These are phyloP conservation scores for Bothrops jararaca DNA, from an alignment of 2,113 vertebrate species.

Conservation along the genomic window DNA sequence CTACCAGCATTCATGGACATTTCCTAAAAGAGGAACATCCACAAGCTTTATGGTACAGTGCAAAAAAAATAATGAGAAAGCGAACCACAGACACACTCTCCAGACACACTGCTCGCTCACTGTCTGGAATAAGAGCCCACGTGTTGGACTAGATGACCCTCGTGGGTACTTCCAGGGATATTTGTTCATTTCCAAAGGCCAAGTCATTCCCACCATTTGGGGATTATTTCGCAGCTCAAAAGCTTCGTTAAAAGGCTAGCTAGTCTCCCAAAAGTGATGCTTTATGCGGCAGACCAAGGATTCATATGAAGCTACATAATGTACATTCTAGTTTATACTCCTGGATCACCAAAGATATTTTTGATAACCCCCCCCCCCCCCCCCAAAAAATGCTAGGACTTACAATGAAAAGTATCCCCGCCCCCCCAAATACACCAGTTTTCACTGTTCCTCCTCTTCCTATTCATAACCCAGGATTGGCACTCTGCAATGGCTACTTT, in stretches of 20 bases:
- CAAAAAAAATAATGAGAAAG: background rate
- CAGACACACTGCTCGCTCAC: background rate
- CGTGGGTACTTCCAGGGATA: rapidly evolving
- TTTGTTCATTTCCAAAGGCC: background rate
- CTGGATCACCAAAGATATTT: background rate
- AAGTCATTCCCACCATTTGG: background rate
- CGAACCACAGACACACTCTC: background rate
- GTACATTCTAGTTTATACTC: background rate
- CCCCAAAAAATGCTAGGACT: background rate
- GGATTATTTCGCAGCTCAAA: background rate
- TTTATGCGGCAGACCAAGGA: background rate
- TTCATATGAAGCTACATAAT: background rate
- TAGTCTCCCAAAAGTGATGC: background rate
- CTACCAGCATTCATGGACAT: no score
- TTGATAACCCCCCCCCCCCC: background rate
- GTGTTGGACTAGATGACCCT: background rate
- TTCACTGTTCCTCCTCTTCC: conserved; percentile 17
- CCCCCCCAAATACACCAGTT: background rate
- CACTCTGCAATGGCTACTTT: conserved; percentile 54
- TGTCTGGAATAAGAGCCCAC: background rate
- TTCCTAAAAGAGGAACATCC: background rate
- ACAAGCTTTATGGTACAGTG: no score
- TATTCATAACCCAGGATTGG: conserved; percentile 23
- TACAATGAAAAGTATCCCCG: background rate
- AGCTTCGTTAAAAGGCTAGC: no score